Evolutionary conservation across 2,888 invertebrate species (phyloP).

Genomic region (Stenchaetothrips biformis): DNA sequence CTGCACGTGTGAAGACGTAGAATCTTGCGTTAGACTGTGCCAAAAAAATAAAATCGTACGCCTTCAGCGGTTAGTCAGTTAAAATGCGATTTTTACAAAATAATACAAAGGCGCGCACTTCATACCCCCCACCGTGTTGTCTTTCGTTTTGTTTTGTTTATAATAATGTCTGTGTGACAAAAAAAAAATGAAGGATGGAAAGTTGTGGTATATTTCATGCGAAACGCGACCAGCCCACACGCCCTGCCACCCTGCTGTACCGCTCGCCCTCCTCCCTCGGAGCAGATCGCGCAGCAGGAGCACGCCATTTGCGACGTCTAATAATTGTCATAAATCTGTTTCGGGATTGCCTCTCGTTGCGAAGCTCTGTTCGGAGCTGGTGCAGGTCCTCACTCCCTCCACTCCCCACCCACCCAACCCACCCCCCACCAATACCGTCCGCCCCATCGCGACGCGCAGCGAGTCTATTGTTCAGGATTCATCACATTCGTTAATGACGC

Average conservation of each 20-base stretch:
- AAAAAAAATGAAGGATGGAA: not conserved
- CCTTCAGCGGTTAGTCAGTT: too few species aligned
- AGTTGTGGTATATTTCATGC: not conserved
- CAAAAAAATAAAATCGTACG: too few species aligned
- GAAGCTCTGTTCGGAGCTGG: not conserved
- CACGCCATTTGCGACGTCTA: constrained; percentile 16
- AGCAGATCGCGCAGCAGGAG: constrained; percentile 5
- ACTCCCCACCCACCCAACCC: not conserved
- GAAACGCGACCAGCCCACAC: not conserved
- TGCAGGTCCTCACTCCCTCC: not conserved
- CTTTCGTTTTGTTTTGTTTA: not conserved
- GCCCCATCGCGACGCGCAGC: not conserved
- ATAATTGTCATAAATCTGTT: constrained; percentile 24
- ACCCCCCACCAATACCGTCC: not conserved
- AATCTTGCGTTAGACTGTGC: not conserved
- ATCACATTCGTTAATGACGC: constrained; percentile 24
- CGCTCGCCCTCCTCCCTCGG: not conserved
- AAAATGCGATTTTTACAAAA: too few species aligned
- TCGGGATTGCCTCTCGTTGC: constrained; percentile 8
- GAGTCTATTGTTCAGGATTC: constrained; percentile 23
- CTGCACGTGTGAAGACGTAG: not conserved
- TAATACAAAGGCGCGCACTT: too few species aligned
- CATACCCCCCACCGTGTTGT: not conserved
- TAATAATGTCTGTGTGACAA: not conserved
- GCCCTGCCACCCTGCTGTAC: too few species aligned